A percentile compares a stretch with the other conserved stretches of the same genome.
Conservation (phyloP, 2,797 vertebrate genomes). For the Rachycentron canadum region DNA sequence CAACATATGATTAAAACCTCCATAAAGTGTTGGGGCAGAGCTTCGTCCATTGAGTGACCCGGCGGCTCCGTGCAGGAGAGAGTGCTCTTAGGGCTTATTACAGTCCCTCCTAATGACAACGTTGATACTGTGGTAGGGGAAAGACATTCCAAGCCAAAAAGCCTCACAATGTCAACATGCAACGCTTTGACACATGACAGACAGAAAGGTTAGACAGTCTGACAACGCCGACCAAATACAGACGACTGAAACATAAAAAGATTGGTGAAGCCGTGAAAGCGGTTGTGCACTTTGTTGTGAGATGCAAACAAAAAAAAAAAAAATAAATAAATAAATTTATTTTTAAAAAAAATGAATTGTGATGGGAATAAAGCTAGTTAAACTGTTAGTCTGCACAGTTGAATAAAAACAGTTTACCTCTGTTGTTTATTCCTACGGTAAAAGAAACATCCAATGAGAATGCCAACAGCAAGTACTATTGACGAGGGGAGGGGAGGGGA, state of each 20-base stretch:
- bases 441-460: rapidly evolving
- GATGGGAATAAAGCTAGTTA: neutral
- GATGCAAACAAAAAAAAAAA: neutral
- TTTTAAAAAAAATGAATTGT: no score
- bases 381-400: constrained; percentile 25
- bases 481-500: neutral
- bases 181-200: constrained; percentile 3
- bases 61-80: constrained; percentile 29
- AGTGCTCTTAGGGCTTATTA: neutral
- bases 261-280: neutral
- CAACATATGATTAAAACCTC: neutral
- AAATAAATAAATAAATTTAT: no score
- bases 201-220: neutral
- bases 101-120: neutral
- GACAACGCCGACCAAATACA: neutral
- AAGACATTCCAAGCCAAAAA: neutral
- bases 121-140: neutral
- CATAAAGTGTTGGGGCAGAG: neutral
- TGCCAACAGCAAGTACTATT: neutral
- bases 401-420: constrained; percentile 58
- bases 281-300: neutral
- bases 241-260: neutral
- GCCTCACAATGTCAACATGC: constrained; percentile 24
- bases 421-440: neutral
- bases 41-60: neutral